phyloP scores from a whole-genome alignment of 2,797 vertebrate species.

The Catharus ustulatus region DNA sequence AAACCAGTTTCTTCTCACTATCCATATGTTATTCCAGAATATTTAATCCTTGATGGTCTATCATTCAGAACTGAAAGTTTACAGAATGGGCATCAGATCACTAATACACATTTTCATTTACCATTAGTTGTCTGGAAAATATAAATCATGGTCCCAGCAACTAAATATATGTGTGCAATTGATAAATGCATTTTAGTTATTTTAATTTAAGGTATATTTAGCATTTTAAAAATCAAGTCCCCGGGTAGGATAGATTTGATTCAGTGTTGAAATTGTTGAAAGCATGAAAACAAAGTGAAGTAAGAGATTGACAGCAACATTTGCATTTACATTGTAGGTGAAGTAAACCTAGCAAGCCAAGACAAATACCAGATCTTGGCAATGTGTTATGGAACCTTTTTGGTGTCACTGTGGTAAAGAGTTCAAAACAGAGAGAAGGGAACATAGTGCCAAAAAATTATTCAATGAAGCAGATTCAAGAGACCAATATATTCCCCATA shows the following conservation, averaged over 20 bases:
- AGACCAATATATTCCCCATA: neutral
- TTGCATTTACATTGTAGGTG: neutral
- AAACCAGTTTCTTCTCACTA: neutral
- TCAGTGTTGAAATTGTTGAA: neutral
- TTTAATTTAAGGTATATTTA: neutral
- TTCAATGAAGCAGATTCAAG: slow-evolving; percentile 1
- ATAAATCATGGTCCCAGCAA: neutral
- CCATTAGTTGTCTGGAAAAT: neutral
- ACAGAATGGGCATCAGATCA: neutral
- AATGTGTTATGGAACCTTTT: neutral
- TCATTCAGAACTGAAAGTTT: neutral
- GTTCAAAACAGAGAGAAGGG: neutral
- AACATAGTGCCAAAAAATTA: neutral
- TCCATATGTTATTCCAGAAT: neutral
- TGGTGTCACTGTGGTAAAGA: neutral
- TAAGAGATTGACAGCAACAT: neutral
- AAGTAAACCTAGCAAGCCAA: neutral
- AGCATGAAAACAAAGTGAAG: neutral
- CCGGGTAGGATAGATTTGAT: neutral
- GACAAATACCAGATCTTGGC: neutral
- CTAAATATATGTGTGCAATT: neutral
- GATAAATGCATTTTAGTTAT: neutral
- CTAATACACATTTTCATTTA: neutral
- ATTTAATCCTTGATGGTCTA: neutral
- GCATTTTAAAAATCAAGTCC: neutral